Percentiles rank a stretch among this genome's conserved stretches.
Evolutionary conservation across 1,140 invertebrate genomes (phyloP).

Genomic region (Lamellibrachia luymesi): DNA sequence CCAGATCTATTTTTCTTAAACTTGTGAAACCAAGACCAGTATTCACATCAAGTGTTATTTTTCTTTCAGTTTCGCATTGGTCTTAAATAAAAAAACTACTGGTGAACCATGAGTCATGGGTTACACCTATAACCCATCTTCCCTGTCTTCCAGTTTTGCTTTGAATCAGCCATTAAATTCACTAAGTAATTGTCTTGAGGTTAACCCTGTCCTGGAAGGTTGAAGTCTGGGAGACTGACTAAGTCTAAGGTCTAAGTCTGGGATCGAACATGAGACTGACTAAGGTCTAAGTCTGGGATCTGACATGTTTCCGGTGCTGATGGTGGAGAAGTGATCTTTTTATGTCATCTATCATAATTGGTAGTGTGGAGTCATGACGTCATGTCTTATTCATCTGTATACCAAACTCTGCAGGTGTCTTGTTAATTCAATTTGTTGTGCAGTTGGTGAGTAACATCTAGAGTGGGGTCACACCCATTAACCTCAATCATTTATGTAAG

Average conservation of each 20-base stretch:
- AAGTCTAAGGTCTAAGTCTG: neutral
- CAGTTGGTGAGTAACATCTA: neutral
- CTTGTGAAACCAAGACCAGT: neutral
- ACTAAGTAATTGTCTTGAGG: too few species aligned
- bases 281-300: neutral
- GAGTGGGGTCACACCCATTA: neutral
- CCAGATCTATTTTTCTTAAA: neutral
- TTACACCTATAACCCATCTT: neutral
- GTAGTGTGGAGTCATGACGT: neutral
- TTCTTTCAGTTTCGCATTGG: neutral
- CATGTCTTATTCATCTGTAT: neutral
- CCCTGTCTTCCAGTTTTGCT: neutral
- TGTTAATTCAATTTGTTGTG: neutral
- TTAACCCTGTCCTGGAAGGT: too few species aligned
- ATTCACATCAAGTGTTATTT: neutral
- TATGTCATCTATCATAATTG: neutral
- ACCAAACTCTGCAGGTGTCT: neutral
- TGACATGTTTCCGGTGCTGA: neutral
- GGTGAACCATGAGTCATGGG: neutral
- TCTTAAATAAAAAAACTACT: neutral
- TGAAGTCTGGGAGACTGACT: neutral
- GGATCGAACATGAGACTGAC: neutral
- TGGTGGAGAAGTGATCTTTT: neutral
- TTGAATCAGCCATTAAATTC: neutral
- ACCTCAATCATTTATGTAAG: neutral